Evolutionary conservation across 2,797 vertebrate species (phyloP), one percentile per base, ranked within the genome.

Genomic region (Jordanella pulchra): DNA sequence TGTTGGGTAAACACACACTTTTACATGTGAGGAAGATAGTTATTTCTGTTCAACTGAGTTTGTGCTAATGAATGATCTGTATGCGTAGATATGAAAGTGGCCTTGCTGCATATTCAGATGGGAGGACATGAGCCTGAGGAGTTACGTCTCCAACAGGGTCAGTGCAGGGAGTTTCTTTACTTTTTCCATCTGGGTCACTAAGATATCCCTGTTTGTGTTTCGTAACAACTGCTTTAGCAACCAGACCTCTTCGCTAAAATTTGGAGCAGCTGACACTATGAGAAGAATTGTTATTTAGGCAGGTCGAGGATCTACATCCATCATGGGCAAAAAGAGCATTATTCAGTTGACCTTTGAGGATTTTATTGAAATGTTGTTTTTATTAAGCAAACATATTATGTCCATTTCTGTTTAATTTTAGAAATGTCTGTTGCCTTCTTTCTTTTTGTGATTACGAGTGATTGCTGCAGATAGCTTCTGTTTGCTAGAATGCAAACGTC

Each of bases 1-100:
- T 89, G 79, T 90, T 91, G 87, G 55, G 75, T 85, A 87, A 91
- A 89, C 82, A 89, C 73, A 79, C 69, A 73, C 68, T 65, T 63
- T 70, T 76, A 87, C 76, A 54, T 77, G 73, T 84, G 65, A 72
- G 50, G 51, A 74, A 77, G 72, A 72, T 67, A 61, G 50, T 69
- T 67, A 68, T 74, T 72, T 48, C 67, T 58, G 28, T 56, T 61
- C 71, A 79, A 44, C 60, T 58, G 55, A 61, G 66, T 78, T 30
- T 60, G 54, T 68, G n/a, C 66, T 60, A 50, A 27, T 65, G 71
- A 47, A 47, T n/a, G 13, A 44, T 61, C 32, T 71, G 30, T 68
- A n/a, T 65, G 35, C 27, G n/a, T 61, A 10, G 39, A 54, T 21
- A 51, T 56, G 63, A 56, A 35, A 23, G 65, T 51, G 63, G 23